A percentile compares a stretch with the other conserved stretches of the same genome.
phyloP scores from a whole-genome alignment of 53 echinoderm and acorn worm genomes.

The Astropecten irregularis region DNA sequence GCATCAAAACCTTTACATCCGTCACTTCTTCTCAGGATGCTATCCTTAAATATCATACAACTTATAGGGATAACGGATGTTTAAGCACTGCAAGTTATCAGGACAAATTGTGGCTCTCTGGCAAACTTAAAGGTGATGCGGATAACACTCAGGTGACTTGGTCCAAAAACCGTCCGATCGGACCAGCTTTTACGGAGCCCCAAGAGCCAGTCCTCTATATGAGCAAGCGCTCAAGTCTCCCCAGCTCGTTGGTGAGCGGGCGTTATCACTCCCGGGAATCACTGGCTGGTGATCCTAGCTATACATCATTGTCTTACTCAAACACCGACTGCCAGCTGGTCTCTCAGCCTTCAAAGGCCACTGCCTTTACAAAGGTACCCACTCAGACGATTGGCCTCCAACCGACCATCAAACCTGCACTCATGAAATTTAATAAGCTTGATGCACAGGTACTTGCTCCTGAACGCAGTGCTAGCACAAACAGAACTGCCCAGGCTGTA shows the following conservation, averaged over 20 bases:
- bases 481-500: too few relatives aligned
- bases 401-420: not conserved
- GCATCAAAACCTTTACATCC: not conserved
- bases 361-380: not conserved
- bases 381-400: not conserved
- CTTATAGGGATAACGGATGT: too few relatives aligned
- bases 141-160: constrained; percentile 5
- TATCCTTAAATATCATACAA: too few relatives aligned
- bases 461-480: too few relatives aligned
- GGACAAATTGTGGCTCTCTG: too few relatives aligned
- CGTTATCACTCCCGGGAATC: not conserved
- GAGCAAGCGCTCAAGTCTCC: not conserved
- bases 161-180: not conserved
- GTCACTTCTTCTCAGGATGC: not conserved
- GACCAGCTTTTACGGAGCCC: not conserved
- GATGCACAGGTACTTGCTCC: too few relatives aligned
- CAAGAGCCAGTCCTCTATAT: not conserved
- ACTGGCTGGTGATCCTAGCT: not conserved
- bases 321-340: not conserved
- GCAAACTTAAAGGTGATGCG: too few relatives aligned
- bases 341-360: not conserved
- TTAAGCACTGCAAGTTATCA: too few relatives aligned
- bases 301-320: not conserved
- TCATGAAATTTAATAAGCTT: not conserved
- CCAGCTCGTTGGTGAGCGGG: too few relatives aligned